phyloP scores from a whole-genome alignment of 2,888 invertebrate genomes.

The Agrotis clavis region DNA sequence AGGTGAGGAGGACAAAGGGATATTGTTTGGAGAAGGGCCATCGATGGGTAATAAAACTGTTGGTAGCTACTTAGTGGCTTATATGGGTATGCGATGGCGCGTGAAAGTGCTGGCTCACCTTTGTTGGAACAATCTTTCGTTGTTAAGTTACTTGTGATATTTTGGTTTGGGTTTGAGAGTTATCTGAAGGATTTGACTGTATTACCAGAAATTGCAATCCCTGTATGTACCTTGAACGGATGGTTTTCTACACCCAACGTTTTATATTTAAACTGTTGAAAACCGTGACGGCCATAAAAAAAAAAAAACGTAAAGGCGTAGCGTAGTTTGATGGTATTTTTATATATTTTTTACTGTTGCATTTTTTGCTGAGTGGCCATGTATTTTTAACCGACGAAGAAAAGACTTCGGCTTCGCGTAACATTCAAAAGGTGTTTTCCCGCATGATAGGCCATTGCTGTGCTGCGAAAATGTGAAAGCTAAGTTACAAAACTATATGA shows the following conservation, averaged over 20 bases:
- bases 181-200: background rate
- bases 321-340: background rate
- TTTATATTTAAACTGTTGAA: background rate
- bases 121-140: slow-evolving; percentile 31
- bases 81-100: slow-evolving; percentile 32
- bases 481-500: too few relatives aligned
- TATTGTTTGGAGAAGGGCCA: slow-evolving; percentile 74
- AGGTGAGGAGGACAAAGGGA: slow-evolving; percentile 74
- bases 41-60: slow-evolving; percentile 51
- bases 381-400: background rate
- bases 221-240: too few relatives aligned
- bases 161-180: background rate
- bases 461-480: too few relatives aligned
- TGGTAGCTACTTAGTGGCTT: slow-evolving; percentile 47
- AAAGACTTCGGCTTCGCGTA: too few relatives aligned
- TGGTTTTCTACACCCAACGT: too few relatives aligned
- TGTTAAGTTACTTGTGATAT: slow-evolving; percentile 16
- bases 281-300: background rate
- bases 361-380: background rate
- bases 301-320: background rate
- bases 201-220: background rate
- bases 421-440: too few relatives aligned
- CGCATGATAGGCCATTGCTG: too few relatives aligned
- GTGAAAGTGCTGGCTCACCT: slow-evolving; percentile 34
- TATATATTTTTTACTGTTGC: background rate